Evolutionary conservation across 2,113 vertebrate species (phyloP).

Genomic region (Haliaeetus leucogaster): DNA sequence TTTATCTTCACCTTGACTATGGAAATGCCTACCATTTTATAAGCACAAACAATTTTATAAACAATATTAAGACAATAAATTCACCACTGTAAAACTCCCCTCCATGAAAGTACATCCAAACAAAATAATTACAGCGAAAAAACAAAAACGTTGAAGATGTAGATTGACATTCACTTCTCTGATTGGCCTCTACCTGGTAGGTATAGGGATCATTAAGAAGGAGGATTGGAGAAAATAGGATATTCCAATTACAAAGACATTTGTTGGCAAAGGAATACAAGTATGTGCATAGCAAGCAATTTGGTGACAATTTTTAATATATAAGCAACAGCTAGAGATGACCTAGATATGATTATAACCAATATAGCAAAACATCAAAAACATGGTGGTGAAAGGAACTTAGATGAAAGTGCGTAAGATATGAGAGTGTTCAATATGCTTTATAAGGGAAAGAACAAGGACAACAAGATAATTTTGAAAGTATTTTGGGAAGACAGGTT

Average conservation of each 20-base stretch:
- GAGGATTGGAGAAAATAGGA: neutral
- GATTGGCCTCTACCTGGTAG: neutral
- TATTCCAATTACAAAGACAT: neutral
- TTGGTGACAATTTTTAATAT: neutral
- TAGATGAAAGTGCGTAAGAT: neutral
- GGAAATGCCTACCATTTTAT: neutral
- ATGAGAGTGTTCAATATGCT: neutral
- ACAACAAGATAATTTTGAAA: neutral
- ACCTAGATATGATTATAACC: neutral
- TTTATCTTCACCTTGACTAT: neutral
- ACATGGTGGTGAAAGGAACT: neutral
- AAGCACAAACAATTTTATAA: neutral
- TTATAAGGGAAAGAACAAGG: neutral
- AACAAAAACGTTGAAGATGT: rapidly evolving
- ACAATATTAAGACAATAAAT: neutral
- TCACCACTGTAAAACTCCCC: neutral
- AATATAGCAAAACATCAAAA: neutral
- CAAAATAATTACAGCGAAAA: neutral
- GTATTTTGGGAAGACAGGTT: neutral
- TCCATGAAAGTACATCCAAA: neutral
- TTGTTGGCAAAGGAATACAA: neutral
- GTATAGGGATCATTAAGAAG: neutral
- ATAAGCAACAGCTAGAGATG: neutral
- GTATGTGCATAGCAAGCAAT: neutral
- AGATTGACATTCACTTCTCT: neutral